phyloP scores from a whole-genome alignment of 64 coral and sea anemone genomes.

The Pocillopora verrucosa region DNA sequence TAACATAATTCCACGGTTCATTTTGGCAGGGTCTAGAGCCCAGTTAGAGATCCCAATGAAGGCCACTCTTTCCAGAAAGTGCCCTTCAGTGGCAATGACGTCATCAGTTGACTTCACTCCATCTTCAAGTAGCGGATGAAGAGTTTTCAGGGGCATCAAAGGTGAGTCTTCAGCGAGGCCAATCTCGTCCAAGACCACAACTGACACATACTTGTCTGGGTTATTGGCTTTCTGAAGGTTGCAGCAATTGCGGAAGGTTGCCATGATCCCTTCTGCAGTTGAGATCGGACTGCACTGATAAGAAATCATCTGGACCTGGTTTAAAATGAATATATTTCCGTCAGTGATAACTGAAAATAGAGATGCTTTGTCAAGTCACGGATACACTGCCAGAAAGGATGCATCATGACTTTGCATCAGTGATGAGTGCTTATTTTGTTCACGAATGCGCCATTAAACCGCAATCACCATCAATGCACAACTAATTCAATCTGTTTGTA shows the following conservation, averaged over 20 bases:
- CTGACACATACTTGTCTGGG: slow-evolving; percentile 53
- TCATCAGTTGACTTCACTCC: slow-evolving; percentile 74
- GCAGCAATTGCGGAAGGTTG: slow-evolving; percentile 82
- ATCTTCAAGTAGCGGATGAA: slow-evolving; percentile 88
- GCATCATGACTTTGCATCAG: too few relatives aligned
- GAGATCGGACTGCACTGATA: slow-evolving; percentile 94
- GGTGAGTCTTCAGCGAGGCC: slow-evolving; percentile 89
- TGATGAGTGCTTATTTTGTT: too few relatives aligned
- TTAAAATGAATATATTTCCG: neutral
- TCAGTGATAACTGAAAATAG: too few relatives aligned
- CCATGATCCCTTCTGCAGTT: slow-evolving; percentile 80
- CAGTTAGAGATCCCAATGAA: slow-evolving; percentile 97
- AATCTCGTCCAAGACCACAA: slow-evolving; percentile 71
- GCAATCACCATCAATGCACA: too few relatives aligned
- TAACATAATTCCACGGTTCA: slow-evolving; percentile 95
- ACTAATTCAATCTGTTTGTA: too few relatives aligned
- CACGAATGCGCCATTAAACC: too few relatives aligned
- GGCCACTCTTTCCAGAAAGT: slow-evolving; percentile 54
- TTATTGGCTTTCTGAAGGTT: slow-evolving; percentile 80
- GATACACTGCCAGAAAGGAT: neutral
- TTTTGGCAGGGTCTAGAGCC: slow-evolving; percentile 94
- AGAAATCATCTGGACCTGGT: slow-evolving; percentile 82
- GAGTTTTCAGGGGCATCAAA: slow-evolving; percentile 84
- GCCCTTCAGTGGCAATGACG: slow-evolving; percentile 60
- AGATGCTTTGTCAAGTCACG: too few relatives aligned